These are phyloP conservation scores for Drosophila teissieri DNA, from an alignment of 1,140 invertebrate species.

Conservation along the genomic window DNA sequence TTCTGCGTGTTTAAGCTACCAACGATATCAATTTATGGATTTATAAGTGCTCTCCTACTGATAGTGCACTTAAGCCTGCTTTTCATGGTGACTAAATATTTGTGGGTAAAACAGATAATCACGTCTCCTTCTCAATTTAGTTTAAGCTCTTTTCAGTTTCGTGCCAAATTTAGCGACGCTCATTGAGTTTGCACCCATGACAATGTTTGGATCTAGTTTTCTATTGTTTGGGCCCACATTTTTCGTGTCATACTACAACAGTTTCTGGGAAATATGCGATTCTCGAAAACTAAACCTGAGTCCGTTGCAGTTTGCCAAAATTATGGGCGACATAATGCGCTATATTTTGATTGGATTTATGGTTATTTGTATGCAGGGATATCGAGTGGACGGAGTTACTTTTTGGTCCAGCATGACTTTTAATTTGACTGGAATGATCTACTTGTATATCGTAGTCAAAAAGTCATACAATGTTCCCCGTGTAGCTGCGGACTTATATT, in stretches of 20 bases:
- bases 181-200: constrained; percentile 39
- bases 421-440: constrained; percentile 21
- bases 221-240: constrained; percentile 16
- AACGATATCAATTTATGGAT: background rate
- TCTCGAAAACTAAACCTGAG: background rate
- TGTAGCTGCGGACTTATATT: background rate
- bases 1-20: constrained; percentile 13
- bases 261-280: constrained; percentile 1
- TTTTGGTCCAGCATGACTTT: constrained; percentile 38
- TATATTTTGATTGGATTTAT: constrained; percentile 29
- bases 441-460: background rate
- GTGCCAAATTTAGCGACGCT: constrained; percentile 48
- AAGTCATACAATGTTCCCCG: constrained; percentile 11
- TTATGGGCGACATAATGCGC: constrained; percentile 17
- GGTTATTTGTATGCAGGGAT: constrained; percentile 20
- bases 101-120: constrained; percentile 32
- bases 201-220: constrained; percentile 19
- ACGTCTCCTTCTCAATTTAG: background rate
- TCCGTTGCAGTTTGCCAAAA: constrained; percentile 11
- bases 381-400: constrained; percentile 11
- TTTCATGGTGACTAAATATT: constrained; percentile 49
- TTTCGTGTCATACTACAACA: constrained; percentile 18
- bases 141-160: constrained; percentile 10
- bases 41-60: background rate
- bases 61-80: background rate